A percentile compares a stretch with the other conserved stretches of the same genome.
These are phyloP conservation scores for Metopia argyrocephala DNA, from an alignment of 2,888 invertebrate genomes.

Conservation along the genomic window DNA sequence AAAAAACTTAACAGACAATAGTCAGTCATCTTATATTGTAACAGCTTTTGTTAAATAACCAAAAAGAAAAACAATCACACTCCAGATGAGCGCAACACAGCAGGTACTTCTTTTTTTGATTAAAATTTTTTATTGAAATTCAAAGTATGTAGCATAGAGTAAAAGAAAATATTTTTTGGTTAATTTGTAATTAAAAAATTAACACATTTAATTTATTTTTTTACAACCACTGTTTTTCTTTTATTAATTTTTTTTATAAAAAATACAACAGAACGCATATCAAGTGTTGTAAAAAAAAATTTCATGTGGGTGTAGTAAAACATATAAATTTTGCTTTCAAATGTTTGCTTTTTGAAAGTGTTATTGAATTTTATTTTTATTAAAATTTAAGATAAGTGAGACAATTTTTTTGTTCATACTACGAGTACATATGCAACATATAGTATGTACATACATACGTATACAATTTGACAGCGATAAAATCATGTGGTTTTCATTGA, in stretches of 20 bases:
- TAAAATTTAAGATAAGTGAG: not conserved
- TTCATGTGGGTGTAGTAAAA: not conserved
- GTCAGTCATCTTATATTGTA: too few relatives aligned
- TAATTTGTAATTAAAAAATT: constrained; percentile 4
- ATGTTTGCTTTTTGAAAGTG: not conserved
- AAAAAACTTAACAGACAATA: constrained; percentile 4
- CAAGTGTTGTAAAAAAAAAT: too few relatives aligned
- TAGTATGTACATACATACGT: too few relatives aligned
- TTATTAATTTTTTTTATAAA: not conserved
- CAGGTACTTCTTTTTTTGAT: constrained; percentile 20
- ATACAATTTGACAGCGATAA: not conserved
- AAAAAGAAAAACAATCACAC: constrained; percentile 16
- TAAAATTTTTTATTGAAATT: not conserved
- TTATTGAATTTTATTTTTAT: not conserved
- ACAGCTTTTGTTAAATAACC: not conserved
- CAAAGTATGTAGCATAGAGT: not conserved
- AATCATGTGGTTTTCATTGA: constrained; percentile 46
- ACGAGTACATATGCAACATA: too few relatives aligned
- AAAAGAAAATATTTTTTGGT: not conserved
- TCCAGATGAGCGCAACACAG: constrained; percentile 11
- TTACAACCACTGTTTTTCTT: too few relatives aligned
- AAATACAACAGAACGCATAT: too few relatives aligned
- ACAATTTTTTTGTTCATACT: not conserved
- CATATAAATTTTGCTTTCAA: not conserved
- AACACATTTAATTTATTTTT: too few relatives aligned